A percentile compares a stretch with the other conserved stretches of the same genome.
Conservation (phyloP, 1,140 invertebrate genomes). For the Wiebesia pumilae region DNA sequence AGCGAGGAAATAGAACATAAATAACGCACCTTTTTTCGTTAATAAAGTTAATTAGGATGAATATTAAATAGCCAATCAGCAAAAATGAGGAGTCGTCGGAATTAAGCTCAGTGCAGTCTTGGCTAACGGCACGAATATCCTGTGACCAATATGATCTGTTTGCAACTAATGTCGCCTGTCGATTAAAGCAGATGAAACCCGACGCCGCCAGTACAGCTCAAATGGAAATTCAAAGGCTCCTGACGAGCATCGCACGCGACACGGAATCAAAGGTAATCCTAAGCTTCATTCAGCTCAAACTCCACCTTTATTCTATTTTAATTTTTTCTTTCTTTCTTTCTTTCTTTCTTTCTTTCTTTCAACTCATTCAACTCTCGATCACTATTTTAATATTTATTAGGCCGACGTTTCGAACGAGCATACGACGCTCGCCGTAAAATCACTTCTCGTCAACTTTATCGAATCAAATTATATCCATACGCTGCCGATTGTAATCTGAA, state of each 20-base stretch:
- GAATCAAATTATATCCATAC: too few species aligned
- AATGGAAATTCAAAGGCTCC: constrained; percentile 54
- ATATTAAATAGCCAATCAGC: not conserved
- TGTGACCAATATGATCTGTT: constrained; percentile 56
- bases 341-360: too few species aligned
- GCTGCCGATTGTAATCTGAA: too few species aligned
- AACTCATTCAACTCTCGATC: not conserved
- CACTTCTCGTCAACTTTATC: too few species aligned
- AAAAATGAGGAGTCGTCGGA: not conserved
- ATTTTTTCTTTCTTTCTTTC: not conserved
- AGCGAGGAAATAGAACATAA: too few species aligned
- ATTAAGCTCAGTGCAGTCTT: not conserved
- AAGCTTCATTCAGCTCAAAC: not conserved
- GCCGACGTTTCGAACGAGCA: too few species aligned
- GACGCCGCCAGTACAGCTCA: constrained; percentile 45
- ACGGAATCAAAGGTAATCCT: constrained; percentile 37
- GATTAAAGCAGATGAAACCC: constrained; percentile 52
- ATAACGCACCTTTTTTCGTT: too few species aligned
- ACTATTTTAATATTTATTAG: too few species aligned
- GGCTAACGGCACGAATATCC: constrained; percentile 19
- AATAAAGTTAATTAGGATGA: not conserved
- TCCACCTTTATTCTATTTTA: not conserved
- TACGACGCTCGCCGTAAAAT: too few species aligned
- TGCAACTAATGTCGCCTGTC: constrained; percentile 45
- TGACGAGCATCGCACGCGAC: constrained; percentile 4